Percentiles rank a stretch among this genome's conserved stretches.
These are phyloP conservation scores for Maniola jurtina DNA, from an alignment of 1,140 invertebrate genomes.

Conservation along the genomic window DNA sequence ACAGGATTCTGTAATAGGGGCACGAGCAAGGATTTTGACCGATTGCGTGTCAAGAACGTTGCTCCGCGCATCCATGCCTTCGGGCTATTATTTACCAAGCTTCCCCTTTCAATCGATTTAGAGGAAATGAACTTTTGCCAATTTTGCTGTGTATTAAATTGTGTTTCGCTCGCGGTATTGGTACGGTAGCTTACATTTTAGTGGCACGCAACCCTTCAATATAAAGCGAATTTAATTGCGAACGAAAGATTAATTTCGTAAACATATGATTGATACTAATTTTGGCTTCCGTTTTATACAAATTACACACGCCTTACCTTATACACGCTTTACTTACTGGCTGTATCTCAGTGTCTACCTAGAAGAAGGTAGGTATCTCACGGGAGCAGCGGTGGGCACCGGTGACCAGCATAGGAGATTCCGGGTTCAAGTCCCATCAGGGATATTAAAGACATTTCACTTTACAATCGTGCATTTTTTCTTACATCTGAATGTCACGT, in stretches of 20 bases:
- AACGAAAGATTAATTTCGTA: background rate
- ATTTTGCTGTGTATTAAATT: slow-evolving; percentile 4
- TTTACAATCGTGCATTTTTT: no score
- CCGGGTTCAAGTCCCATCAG: no score
- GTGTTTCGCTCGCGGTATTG: slow-evolving; percentile 5
- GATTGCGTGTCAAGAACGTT: slow-evolving; percentile 55
- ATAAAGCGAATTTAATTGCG: background rate
- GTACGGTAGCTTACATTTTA: slow-evolving; percentile 9
- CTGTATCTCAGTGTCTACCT: no score
- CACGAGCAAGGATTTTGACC: slow-evolving; percentile 48
- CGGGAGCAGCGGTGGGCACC: no score
- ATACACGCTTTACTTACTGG: no score
- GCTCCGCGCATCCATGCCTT: slow-evolving; percentile 48
- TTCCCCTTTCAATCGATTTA: slow-evolving; percentile 43
- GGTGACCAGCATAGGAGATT: no score
- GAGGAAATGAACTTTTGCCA: slow-evolving; percentile 21
- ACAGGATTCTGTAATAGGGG: slow-evolving; percentile 9
- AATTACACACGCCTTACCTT: background rate
- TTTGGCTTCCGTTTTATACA: background rate
- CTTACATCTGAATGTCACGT: no score
- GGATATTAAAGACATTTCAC: no score
- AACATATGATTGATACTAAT: background rate
- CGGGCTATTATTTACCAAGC: slow-evolving; percentile 49
- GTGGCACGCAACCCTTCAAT: background rate
- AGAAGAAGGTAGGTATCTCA: no score